A percentile compares a stretch with the other conserved stretches of the same genome.
phyloP scores from a whole-genome alignment of 2,113 vertebrate species.

The Nipponia nippon region DNA sequence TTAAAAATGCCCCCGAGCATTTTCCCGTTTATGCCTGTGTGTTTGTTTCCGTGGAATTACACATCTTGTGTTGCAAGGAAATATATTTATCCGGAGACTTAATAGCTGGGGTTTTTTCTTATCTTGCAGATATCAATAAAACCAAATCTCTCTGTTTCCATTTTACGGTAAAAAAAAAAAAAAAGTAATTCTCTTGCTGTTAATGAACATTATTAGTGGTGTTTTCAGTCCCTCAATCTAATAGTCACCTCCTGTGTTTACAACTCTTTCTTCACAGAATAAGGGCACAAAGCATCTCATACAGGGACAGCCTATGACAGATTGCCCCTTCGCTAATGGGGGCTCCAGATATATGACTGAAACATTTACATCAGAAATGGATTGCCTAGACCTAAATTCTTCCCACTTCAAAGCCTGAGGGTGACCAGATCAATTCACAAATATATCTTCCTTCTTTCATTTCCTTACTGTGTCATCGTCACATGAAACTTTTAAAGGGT shows the following conservation, averaged over 20 bases:
- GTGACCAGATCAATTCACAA: conserved; percentile 44
- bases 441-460: conserved; percentile 49
- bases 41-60: conserved; percentile 18
- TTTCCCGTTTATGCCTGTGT: conserved; percentile 5
- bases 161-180: neutral
- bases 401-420: conserved; percentile 49
- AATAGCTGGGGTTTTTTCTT: neutral
- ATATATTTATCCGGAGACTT: neutral
- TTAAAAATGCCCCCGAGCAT: conserved; percentile 17
- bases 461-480: conserved; percentile 54
- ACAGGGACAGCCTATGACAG: neutral
- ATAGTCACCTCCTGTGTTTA: conserved; percentile 20
- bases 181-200: neutral
- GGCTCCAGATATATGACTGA: conserved; percentile 10
- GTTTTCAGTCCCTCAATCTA: conserved; percentile 3
- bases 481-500: conserved; percentile 49
- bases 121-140: conserved; percentile 13
- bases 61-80: neutral
- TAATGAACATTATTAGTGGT: conserved; percentile 25
- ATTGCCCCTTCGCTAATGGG: neutral
- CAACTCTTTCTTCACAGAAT: conserved; percentile 25
- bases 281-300: neutral
- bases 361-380: conserved; percentile 42
- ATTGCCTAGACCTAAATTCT: conserved; percentile 32
- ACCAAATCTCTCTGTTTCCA: neutral